Base-by-base conservation (phyloP, 1,140 invertebrate species). In the Nasonia longicornis region DNA sequence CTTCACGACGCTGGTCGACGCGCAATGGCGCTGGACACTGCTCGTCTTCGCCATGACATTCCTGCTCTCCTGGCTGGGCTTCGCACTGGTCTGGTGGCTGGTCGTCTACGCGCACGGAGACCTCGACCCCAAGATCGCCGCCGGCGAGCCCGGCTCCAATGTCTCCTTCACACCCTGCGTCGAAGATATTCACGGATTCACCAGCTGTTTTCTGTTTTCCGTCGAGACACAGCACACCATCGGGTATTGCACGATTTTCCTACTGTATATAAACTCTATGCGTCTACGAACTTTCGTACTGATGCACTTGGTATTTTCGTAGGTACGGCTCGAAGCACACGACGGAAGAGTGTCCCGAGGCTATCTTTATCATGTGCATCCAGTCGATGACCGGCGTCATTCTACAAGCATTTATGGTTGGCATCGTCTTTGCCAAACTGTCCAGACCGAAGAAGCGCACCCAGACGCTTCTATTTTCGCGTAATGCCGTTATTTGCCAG, bases 11-110 rank as follows among this genome's bases (percentile, higher is more conserved):
- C 91, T 97, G 72, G 95, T 97, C 22, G 96, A 98, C 86, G 95
- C 95, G 8, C 96, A 98, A 90, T 99, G 98, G 98, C 94, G 97
- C n/a, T 99, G 97, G 96, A 99, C 97, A 3, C 90, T 99, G n/a
- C 91, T 99, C 45, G 95, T 97, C 52, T 98, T 99, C 87, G 95
- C 96, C 1, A 92, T 98, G 85, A 96, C 96, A 67, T 99, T 99
- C 87, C 93, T 98, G 45, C 88, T 98, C 2, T 97, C 96, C 2
- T 99, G 98, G 98, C 89, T 98, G 4, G 91, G 94, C 2, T 99
- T 99, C 89, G 97, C 97, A 0, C 89, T 95, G 16, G 93, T 98
- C 74, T 99, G 97, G 96, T 99, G 96, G 95, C 89, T 98, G n/a
- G 97, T 99, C 79, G 93, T 95, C 6, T 97, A 96, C 89, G 95